phyloP scores from a whole-genome alignment of 2,797 vertebrate species.

The Nyctalus aviator region DNA sequence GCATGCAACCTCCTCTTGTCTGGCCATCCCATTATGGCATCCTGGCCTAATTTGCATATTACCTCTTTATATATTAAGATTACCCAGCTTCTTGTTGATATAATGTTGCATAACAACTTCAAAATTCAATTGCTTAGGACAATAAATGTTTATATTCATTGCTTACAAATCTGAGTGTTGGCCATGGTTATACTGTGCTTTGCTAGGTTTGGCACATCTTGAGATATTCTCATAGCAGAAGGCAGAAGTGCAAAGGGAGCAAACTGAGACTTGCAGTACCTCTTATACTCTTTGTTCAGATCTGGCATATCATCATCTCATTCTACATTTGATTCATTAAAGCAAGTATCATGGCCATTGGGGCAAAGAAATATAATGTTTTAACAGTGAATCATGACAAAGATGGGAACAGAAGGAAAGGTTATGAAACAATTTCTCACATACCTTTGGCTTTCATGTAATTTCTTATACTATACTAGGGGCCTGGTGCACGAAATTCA shows the following conservation, averaged over 20 bases:
- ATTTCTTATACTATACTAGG: neutral
- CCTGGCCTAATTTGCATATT: too few relatives aligned
- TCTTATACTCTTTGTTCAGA: neutral
- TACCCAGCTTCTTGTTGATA: neutral
- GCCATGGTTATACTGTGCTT: neutral
- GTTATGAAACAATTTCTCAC: neutral
- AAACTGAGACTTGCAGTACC: neutral
- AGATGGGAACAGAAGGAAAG: neutral
- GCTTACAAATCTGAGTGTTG: neutral
- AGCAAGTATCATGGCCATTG: neutral
- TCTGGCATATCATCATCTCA: neutral
- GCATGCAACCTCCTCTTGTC: too few relatives aligned
- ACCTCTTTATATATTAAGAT: neutral
- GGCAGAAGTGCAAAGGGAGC: neutral
- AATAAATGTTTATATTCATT: neutral
- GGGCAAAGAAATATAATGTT: neutral
- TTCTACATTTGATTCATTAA: neutral
- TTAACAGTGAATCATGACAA: neutral
- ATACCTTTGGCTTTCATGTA: neutral
- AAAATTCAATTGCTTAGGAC: neutral
- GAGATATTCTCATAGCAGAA: neutral
- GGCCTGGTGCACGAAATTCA: too few relatives aligned
- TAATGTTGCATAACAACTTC: neutral
- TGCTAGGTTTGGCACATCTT: neutral
- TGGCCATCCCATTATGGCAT: too few relatives aligned